A percentile compares a stretch with the other conserved stretches of the same genome.
phyloP scores from a whole-genome alignment of 2,888 invertebrate species.

The Anticlea derivata region DNA sequence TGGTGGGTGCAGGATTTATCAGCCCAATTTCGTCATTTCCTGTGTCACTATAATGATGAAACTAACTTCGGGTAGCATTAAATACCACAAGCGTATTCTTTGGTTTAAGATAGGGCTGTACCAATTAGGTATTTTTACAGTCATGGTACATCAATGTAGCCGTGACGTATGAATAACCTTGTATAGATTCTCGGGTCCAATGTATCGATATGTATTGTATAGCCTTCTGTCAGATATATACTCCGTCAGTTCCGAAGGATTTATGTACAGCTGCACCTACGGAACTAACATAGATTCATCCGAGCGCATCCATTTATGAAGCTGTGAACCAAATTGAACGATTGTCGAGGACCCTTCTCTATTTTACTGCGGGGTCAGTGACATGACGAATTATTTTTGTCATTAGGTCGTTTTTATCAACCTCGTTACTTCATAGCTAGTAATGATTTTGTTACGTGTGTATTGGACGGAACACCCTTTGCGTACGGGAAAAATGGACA shows the following conservation, averaged over 20 bases:
- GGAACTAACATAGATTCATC: conserved; percentile 41
- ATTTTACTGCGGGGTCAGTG: conserved; percentile 18
- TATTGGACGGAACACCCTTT: no score
- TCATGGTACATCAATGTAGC: no score
- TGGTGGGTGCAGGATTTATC: conserved; percentile 1
- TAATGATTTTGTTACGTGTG: background rate
- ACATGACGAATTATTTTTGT: conserved; percentile 8
- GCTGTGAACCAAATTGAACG: conserved; percentile 35
- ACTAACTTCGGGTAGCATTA: background rate
- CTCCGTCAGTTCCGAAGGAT: background rate
- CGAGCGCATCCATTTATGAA: conserved; percentile 45
- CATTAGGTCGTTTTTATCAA: conserved; percentile 4
- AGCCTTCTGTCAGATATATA: background rate
- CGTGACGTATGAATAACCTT: no score
- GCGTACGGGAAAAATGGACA: no score
- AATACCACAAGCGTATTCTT: no score
- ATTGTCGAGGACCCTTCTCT: conserved; percentile 27
- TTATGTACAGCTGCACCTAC: conserved; percentile 43
- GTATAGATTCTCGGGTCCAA: no score
- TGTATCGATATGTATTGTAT: background rate
- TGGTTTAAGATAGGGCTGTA: no score
- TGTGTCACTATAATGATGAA: background rate
- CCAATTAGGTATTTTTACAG: no score
- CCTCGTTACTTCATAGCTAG: background rate
- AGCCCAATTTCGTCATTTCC: background rate